phyloP scores from a whole-genome alignment of 2,113 vertebrate species.

The Charadrius vociferus region DNA sequence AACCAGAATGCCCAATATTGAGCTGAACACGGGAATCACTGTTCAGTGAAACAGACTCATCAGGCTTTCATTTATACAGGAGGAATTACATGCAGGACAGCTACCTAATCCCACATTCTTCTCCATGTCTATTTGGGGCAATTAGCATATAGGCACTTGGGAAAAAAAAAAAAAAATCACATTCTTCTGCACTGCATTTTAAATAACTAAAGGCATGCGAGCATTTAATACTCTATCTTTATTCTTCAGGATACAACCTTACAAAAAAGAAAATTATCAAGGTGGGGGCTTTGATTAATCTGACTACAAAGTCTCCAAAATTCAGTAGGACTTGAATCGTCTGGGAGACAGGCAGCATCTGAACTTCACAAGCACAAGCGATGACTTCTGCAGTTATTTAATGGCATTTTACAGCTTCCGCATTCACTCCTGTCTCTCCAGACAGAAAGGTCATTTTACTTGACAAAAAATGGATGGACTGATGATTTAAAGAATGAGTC shows the following conservation, averaged over 20 bases:
- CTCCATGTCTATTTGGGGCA: not conserved
- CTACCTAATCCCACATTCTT: not conserved
- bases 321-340: not conserved
- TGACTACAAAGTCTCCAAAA: not conserved
- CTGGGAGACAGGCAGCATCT: not conserved
- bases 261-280: not conserved
- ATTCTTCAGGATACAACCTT: not conserved
- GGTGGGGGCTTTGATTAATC: not conserved
- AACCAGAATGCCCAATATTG: not conserved
- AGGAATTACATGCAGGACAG: not conserved
- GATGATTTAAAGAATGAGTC: not conserved
- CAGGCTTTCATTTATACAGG: not conserved
- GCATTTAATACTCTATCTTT: not conserved
- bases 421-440: not conserved
- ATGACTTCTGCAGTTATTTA: not conserved
- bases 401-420: not conserved
- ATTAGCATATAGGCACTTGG: not conserved
- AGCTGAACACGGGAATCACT: not conserved
- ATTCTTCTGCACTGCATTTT: not conserved
- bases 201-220: not conserved
- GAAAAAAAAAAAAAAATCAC: not conserved
- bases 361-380: not conserved
- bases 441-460: not conserved
- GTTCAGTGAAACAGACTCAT: not conserved
- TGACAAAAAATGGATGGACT: not conserved